Conservation (phyloP, 2,888 invertebrate genomes). For the Falcaria lacertinaria region DNA sequence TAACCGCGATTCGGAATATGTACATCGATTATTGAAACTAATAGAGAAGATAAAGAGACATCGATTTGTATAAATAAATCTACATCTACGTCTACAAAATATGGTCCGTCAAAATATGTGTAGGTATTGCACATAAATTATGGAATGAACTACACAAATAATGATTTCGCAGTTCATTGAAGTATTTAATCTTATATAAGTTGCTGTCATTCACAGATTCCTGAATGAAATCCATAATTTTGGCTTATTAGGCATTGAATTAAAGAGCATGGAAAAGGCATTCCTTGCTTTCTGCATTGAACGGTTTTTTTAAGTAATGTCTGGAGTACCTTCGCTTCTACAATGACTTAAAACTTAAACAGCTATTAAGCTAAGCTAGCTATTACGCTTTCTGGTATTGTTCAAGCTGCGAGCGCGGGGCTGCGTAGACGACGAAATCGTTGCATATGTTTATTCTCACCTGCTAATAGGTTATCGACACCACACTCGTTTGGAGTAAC, state of each 20-base stretch:
- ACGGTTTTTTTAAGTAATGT: no score
- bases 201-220: no score
- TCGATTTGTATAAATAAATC: no score
- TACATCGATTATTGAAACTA: not conserved
- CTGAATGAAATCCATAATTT: not conserved
- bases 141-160: no score
- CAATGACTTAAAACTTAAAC: not conserved
- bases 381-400: no score
- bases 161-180: not conserved
- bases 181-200: not conserved
- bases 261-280: no score
- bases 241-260: not conserved
- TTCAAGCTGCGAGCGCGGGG: not conserved
- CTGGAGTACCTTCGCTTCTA: not conserved
- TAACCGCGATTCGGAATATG: not conserved
- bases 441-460: not conserved
- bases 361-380: no score
- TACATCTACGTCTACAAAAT: no score
- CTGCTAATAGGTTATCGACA: slow-evolving; percentile 8
- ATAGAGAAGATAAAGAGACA: no score
- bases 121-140: no score
- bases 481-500: slow-evolving; percentile 14
- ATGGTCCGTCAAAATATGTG: no score
- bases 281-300: no score
- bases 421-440: not conserved